Evolutionary conservation across 2,888 invertebrate genomes (phyloP), one percentile per base, ranked within the genome.

Genomic region (Agonopterix heracliana): DNA sequence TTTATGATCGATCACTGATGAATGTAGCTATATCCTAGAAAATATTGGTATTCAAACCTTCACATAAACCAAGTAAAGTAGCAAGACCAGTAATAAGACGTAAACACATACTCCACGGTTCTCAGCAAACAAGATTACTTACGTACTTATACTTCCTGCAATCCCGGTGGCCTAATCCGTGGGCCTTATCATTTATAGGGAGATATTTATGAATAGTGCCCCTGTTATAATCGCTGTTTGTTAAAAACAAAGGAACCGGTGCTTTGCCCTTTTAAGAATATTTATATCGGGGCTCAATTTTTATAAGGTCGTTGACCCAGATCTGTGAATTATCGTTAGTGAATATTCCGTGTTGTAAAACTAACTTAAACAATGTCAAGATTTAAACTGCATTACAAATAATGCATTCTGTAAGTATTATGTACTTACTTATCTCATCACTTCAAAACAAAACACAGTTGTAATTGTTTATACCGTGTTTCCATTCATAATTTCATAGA

Each of bases 111-210:
- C 64, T 65, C 64, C 62, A 63, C 68, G 66, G 60, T 68, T 68
- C 26, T 26, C 61, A 62, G 66, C 72, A 81, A 78, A 82, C 80
- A 83, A 79, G 85, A 86, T 86, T 86, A 86, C 68, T 68, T 61
- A 60, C 71, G 45, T 49, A 47, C 49, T 52, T 44, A 49, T 43
- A 51, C 85, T 81, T 87, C 87, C 87, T 87, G 87, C 83, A 63
- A 63, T 78, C 79, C 77, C 73, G 87, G 87, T 87, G 87, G 86
- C 67, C 85, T 81, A 70, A 83, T 80, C 78, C 67, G 60, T 66
- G 41, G 68, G 54, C 63, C 71, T 86, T 85, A 87, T 86, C 85
- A 74, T 55, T 56, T 66, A 35, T 43, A 72, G 67, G 69, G 68
- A 72, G 69, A 80, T 76, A 81, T 81, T 79, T 83, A 85, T 83